Evolutionary conservation across 2,888 invertebrate genomes (phyloP), one percentile per base, ranked within the genome.

Genomic region (Nomada fucata): DNA sequence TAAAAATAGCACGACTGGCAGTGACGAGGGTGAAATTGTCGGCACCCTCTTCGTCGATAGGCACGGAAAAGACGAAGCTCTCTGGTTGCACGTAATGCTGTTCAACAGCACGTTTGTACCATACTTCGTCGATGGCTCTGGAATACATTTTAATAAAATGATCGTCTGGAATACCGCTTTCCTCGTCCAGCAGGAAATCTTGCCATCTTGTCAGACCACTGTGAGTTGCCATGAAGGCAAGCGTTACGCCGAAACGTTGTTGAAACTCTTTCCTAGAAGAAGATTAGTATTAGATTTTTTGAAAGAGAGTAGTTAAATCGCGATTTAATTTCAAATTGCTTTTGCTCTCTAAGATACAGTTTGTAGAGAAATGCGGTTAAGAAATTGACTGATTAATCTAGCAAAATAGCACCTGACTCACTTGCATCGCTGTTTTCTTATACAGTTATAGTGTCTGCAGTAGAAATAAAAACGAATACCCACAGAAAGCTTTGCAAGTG

Each of bases 201-300:
- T 97, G 97, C 98, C 98, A 98, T 80, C 98, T 95, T 0, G 98
- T 97, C 3, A 98, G 95, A 0, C 98, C 98, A 91, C 97, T 98
- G 92, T 98, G 97, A 0, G 98, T 98, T 60, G 98, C 97, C 91
- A 98, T 94, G 94, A 98, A 98, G 1, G 97, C 97, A 64, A 97
- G 95, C 63, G 96, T 97, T 91, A 97, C 96, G 67, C 98, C 97
- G 91, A 97, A 97, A 72, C 97, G 96, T 94, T 97, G 96, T 90
- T 97, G 96, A 91, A 97, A 96, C 93, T 97, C 97, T 93, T 96
- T 95, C 95, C 98, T 98, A 95, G 86, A 91, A 79, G 73, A 80
- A 83, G 57, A n/a, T 11, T 36, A 1, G 42, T 61, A n/a, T 87
- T 26, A 83, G 47, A 29, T 2, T 20, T 13, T 20, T 23, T 13